phyloP scores from a whole-genome alignment of 2,113 vertebrate species.

The Prochilodus magdalenae region DNA sequence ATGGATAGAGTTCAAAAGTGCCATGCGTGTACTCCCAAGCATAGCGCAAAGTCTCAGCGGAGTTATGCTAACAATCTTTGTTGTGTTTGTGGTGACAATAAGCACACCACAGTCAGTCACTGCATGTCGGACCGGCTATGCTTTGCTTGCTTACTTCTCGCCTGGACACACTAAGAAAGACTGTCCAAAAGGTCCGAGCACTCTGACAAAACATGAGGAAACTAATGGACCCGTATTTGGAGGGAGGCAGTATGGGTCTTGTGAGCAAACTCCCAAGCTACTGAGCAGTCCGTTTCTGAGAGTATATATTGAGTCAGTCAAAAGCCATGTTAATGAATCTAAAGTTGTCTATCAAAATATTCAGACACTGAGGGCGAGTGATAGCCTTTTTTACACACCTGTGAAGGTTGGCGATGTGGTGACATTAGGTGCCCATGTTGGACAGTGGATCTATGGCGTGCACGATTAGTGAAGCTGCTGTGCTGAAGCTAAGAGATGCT shows the following conservation, averaged over 20 bases:
- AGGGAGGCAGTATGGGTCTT: slow-evolving; percentile 14
- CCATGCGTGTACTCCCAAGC: no score
- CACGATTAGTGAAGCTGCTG: neutral
- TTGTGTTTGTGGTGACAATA: no score
- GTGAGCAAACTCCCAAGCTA: slow-evolving; percentile 2
- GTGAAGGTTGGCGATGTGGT: neutral
- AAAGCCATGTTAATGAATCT: no score
- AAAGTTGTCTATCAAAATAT: slow-evolving; percentile 28
- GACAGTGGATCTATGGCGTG: no score
- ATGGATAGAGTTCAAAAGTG: no score
- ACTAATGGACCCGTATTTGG: slow-evolving; percentile 20
- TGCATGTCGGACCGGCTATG: slow-evolving; percentile 30
- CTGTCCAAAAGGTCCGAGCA: neutral
- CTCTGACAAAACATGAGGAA: slow-evolving; percentile 14
- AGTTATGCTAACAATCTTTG: no score
- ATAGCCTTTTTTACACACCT: neutral
- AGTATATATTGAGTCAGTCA: neutral
- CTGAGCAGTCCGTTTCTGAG: slow-evolving; percentile 1
- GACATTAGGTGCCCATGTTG: neutral
- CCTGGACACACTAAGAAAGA: slow-evolving; percentile 33
- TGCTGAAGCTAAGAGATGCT: no score
- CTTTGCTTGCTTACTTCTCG: no score
- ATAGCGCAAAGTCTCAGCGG: no score
- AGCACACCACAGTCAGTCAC: slow-evolving; percentile 22
- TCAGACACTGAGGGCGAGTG: neutral